Evolutionary conservation across 1,140 invertebrate genomes (phyloP).

Genomic region (Berghia stephanieae): DNA sequence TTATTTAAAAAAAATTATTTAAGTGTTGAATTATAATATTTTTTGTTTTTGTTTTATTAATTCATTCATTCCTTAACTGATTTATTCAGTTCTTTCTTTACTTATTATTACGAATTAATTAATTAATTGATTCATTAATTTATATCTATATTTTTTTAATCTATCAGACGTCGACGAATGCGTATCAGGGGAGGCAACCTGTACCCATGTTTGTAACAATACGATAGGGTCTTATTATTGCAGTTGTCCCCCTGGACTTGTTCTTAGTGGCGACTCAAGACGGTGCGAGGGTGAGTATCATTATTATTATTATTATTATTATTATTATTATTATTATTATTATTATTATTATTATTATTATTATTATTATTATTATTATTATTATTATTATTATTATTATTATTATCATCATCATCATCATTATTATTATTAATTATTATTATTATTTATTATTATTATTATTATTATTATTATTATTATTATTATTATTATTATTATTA

Average conservation of each 20-base stretch:
- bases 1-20: too few relatives aligned
- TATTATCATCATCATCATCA: background rate
- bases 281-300: constrained; percentile 26
- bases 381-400: background rate
- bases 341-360: background rate
- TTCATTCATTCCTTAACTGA: too few relatives aligned
- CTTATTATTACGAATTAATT: too few relatives aligned
- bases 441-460: background rate
- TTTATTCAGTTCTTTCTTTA: too few relatives aligned
- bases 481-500: background rate
- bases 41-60: too few relatives aligned
- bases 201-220: constrained; percentile 67
- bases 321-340: background rate
- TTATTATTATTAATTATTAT: background rate
- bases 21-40: too few relatives aligned
- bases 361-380: background rate
- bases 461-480: background rate
- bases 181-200: constrained; percentile 48
- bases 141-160: too few relatives aligned
- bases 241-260: constrained; percentile 21
- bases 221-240: constrained; percentile 33
- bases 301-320: background rate
- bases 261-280: constrained; percentile 13
- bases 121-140: too few relatives aligned
- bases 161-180: constrained; percentile 40